phyloP scores from a whole-genome alignment of 2,888 invertebrate species.

The Zygothrica quintamaculata region DNA sequence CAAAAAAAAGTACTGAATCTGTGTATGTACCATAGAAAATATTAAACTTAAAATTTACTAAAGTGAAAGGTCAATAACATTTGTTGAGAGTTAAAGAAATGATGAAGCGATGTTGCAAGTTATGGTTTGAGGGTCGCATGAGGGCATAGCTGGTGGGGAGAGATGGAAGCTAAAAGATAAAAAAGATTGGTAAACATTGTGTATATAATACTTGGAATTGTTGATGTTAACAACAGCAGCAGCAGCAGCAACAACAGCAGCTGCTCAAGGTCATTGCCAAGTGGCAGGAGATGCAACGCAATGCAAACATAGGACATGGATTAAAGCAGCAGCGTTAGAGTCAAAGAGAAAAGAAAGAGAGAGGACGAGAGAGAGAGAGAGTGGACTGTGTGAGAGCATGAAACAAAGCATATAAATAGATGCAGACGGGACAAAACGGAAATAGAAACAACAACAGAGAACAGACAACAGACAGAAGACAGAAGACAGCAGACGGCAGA shows the following conservation, averaged over 20 bases:
- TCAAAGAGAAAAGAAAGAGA: not conserved
- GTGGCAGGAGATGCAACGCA: constrained; percentile 32
- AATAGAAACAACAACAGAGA: constrained; percentile 16
- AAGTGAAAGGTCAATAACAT: constrained; percentile 57
- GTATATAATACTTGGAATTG: not conserved
- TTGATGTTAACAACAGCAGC: not conserved
- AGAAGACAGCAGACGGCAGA: not conserved
- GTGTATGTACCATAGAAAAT: no score
- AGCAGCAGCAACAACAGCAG: constrained; percentile 20
- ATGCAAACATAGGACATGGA: constrained; percentile 7
- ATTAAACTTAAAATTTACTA: no score
- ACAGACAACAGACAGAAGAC: constrained; percentile 12
- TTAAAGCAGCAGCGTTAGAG: not conserved
- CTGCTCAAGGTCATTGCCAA: constrained; percentile 71
- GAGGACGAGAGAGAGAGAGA: not conserved
- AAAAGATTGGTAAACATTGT: no score
- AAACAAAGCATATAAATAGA: constrained; percentile 32
- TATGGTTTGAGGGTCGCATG: no score
- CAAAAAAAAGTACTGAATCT: no score
- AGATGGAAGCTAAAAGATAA: no score
- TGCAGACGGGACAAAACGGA: constrained; percentile 39
- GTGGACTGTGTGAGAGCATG: not conserved
- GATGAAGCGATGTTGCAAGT: no score
- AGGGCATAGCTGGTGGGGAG: no score
- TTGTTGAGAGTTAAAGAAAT: no score